Evolutionary conservation across 2,113 vertebrate genomes (phyloP), one percentile per base, ranked within the genome.

Genomic region (Halcyon senegalensis): DNA sequence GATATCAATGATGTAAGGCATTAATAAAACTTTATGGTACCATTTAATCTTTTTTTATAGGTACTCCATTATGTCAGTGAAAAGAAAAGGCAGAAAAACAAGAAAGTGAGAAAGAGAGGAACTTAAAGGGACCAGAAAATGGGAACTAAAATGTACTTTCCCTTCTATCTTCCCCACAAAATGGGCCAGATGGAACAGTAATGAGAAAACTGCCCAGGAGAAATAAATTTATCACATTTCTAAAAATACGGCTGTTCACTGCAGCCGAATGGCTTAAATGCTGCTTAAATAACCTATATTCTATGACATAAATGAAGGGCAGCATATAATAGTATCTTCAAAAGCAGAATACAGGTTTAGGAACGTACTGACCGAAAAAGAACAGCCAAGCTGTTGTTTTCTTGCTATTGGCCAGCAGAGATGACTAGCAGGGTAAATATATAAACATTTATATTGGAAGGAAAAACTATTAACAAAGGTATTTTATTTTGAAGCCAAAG

Each of bases 361-460:
- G 73, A 87, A 80, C 4, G 4, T 18, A 10, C 70, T 17, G 85
- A 75, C 72, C 37, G 4, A 64, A 96, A 87, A 91, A 79, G 58
- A 97, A 95, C 66, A 97, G 60, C 70, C 86, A 88, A 80, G 67
- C 67, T 64, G 35, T 88, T 97, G 91, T 96, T 94, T 96, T 95
- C 82, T 94, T 90, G 89, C 79, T 84, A 95, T 97, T 96, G 96
- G 95, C 91, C 83, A 91, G 93, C 93, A 75, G 91, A 89, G 80
- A 96, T 93, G 94, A 96, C 96, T 96, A 82, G 90, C 67, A 90
- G 94, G 96, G 83, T 97, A 97, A 98, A 98, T 96, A 97, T 55
- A 96, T 73, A 97, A 98, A 98, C 97, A 97, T 98, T 98, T 97
- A 85, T 85, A 80, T 96, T 98, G 97, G 97, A 98, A 97, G 76